Evolutionary conservation across 2,797 vertebrate genomes (phyloP).

Genomic region (Malacoraja senta): DNA sequence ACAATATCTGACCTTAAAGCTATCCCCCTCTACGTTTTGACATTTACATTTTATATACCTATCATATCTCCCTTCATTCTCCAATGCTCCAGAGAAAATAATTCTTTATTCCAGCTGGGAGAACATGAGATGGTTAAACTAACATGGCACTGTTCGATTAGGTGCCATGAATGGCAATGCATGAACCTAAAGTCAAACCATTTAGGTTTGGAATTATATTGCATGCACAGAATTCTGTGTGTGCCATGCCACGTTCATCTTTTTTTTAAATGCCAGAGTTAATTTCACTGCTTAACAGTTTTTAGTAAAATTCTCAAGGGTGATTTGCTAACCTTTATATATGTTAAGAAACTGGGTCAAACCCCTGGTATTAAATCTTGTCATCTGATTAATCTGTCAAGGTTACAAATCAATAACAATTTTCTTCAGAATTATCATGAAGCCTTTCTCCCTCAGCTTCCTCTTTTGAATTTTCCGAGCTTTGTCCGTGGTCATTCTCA

Average conservation of each 20-base stretch:
- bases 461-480: not conserved
- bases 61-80: too few relatives aligned
- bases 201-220: not conserved
- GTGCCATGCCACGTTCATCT: not conserved
- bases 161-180: not conserved
- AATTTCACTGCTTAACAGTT: not conserved
- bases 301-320: not conserved
- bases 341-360: not conserved
- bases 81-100: too few relatives aligned
- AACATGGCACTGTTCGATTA: not conserved
- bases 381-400: not conserved
- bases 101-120: not conserved
- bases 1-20: too few relatives aligned
- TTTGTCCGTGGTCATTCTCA: not conserved
- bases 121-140: not conserved
- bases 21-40: too few relatives aligned
- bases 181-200: not conserved
- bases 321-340: not conserved
- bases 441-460: not conserved
- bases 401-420: not conserved
- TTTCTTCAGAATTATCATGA: not conserved
- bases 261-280: not conserved
- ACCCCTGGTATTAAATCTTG: not conserved
- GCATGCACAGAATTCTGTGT: not conserved
- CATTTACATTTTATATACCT: too few relatives aligned